Evolutionary conservation across 2,888 invertebrate species (phyloP).

Genomic region (Drosophila mimetica): DNA sequence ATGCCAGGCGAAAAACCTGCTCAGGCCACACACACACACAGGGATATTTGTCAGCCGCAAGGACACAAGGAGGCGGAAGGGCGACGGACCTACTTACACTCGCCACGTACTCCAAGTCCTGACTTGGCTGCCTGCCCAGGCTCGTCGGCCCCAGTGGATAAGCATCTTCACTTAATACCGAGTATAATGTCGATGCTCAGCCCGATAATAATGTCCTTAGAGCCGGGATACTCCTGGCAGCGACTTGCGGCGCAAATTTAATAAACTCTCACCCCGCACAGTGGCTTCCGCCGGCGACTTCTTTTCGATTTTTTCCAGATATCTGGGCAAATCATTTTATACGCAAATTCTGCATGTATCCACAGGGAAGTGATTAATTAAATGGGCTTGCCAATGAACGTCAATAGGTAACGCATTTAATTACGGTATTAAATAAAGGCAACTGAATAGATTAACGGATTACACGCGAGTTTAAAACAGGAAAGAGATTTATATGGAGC

Average conservation of each 20-base stretch:
- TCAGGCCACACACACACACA: conserved; percentile 60
- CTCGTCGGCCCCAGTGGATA: conserved; percentile 55
- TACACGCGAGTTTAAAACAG: too few relatives aligned
- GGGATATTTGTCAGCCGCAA: conserved; percentile 59
- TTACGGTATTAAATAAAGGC: background rate
- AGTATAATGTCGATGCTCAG: conserved; percentile 74
- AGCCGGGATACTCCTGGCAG: conserved; percentile 27
- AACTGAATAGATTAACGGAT: background rate
- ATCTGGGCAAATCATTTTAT: conserved; percentile 6
- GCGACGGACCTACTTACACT: conserved; percentile 51
- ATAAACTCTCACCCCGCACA: conserved; percentile 59
- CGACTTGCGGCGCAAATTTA: conserved; percentile 58
- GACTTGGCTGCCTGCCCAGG: conserved; percentile 21
- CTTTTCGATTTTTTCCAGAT: conserved; percentile 28
- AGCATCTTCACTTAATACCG: conserved; percentile 78
- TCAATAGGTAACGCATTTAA: background rate
- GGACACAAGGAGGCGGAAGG: conserved; percentile 20
- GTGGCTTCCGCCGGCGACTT: conserved; percentile 32
- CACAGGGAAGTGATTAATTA: conserved; percentile 28
- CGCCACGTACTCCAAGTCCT: conserved; percentile 57
- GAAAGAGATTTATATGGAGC: background rate
- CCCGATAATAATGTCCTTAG: conserved; percentile 75
- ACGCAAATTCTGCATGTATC: conserved; percentile 52
- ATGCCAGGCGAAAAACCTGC: conserved; percentile 49
- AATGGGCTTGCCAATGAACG: background rate